A percentile compares a stretch with the other conserved stretches of the same genome.
These are phyloP conservation scores for Drosophila paramelanica DNA, from an alignment of 2,888 invertebrate species.

Conservation along the genomic window DNA sequence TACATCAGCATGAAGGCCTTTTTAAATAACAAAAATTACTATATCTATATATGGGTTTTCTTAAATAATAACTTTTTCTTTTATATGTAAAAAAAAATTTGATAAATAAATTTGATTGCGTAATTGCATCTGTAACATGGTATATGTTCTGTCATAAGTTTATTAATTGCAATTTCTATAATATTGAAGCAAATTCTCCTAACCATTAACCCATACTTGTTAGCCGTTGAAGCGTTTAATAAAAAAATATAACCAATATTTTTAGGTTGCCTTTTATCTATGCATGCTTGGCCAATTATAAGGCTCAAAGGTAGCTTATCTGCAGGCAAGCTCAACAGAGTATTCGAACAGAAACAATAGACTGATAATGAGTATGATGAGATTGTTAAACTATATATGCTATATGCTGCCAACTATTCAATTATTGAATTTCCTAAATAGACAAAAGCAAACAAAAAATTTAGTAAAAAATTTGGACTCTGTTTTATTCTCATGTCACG, in stretches of 20 bases:
- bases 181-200: too few relatives aligned
- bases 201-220: not conserved
- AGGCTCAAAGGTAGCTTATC: not conserved
- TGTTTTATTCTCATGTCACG: constrained; percentile 43
- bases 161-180: too few relatives aligned
- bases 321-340: not conserved
- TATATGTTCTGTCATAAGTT: too few relatives aligned
- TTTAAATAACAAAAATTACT: too few relatives aligned
- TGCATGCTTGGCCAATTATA: not conserved
- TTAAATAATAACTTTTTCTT: not conserved
- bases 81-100: not conserved
- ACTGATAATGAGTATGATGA: not conserved
- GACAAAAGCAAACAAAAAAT: not conserved
- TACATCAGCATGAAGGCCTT: too few relatives aligned
- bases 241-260: not conserved
- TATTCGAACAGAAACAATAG: not conserved
- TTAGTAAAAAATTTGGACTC: not conserved
- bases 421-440: constrained; percentile 10
- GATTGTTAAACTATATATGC: constrained; percentile 3
- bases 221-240: too few relatives aligned
- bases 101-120: too few relatives aligned
- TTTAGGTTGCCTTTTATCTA: not conserved
- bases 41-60: too few relatives aligned
- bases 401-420: constrained; percentile 16
- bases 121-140: too few relatives aligned